Percentiles rank a stretch among this genome's conserved stretches.
Evolutionary conservation across 2,888 invertebrate genomes (phyloP).

Genomic region (Plagiodera versicolora): DNA sequence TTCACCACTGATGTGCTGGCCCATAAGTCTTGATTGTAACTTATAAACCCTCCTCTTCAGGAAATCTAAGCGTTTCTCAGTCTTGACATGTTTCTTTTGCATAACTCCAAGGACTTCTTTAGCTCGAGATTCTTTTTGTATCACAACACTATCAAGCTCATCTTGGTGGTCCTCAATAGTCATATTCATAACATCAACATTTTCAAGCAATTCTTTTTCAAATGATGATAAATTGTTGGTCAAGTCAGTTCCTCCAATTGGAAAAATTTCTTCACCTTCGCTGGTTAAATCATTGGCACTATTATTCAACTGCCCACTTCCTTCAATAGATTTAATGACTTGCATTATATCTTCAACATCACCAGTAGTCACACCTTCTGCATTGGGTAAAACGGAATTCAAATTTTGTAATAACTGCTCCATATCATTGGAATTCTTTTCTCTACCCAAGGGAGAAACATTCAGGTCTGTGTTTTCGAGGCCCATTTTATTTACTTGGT

Average conservation of each 20-base stretch:
- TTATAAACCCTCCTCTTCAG: constrained; percentile 73
- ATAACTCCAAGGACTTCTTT: constrained; percentile 60
- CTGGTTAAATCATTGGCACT: constrained; percentile 44
- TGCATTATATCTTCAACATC: constrained; percentile 73
- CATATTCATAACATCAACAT: constrained; percentile 60
- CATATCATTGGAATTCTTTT: constrained; percentile 55
- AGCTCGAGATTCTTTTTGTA: constrained; percentile 52
- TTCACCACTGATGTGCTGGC: constrained; percentile 78
- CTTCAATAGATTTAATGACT: constrained; percentile 75
- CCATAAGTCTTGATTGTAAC: constrained; percentile 73
- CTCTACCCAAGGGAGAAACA: constrained; percentile 52
- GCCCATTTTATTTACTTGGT: constrained; percentile 57
- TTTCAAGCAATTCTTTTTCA: constrained; percentile 54
- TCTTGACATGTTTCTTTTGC: constrained; percentile 60
- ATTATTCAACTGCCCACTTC: constrained; percentile 52
- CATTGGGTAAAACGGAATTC: constrained; percentile 46
- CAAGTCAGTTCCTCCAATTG: constrained; percentile 46
- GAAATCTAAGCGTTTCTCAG: constrained; percentile 72
- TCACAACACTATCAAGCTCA: constrained; percentile 54
- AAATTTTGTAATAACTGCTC: constrained; percentile 68
- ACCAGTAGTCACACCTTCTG: constrained; percentile 49
- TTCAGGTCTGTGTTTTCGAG: constrained; percentile 61
- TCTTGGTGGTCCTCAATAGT: constrained; percentile 53
- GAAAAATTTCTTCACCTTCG: constrained; percentile 46
- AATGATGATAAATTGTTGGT: constrained; percentile 45